These are phyloP conservation scores for Acrocephalus kingi DNA, from an alignment of 2,113 vertebrate genomes.

Conservation along the genomic window DNA sequence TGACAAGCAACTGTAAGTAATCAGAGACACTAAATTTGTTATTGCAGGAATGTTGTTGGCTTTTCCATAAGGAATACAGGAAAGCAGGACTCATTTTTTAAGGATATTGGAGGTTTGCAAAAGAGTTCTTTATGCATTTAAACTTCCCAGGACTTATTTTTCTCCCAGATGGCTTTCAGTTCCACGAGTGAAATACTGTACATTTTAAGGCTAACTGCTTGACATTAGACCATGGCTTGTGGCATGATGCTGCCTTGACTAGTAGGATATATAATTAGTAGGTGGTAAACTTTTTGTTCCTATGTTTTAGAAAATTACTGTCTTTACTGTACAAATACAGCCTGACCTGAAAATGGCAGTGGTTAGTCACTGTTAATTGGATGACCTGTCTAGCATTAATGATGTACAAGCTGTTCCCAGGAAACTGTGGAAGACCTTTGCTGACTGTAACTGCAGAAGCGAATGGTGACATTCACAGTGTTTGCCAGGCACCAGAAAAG, in stretches of 20 bases:
- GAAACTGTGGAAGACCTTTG: neutral
- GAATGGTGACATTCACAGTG: neutral
- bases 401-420: neutral
- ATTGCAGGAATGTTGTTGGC: neutral
- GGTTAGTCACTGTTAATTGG: slow-evolving; percentile 24
- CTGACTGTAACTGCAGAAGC: neutral
- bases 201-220: neutral
- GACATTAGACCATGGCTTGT: neutral
- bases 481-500: slow-evolving; percentile 3
- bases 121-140: neutral
- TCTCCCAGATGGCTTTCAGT: neutral
- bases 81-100: neutral
- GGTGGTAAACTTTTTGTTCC: neutral
- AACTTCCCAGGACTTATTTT: neutral
- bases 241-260: neutral
- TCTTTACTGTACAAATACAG: neutral
- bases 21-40: slow-evolving; percentile 12
- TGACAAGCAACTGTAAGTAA: slow-evolving; percentile 16
- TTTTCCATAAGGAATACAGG: neutral
- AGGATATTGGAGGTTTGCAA: neutral
- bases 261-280: neutral
- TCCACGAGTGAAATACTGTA: neutral
- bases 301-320: neutral
- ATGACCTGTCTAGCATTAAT: neutral
- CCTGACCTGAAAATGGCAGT: neutral